phyloP scores from a whole-genome alignment of 2,888 invertebrate species.

The Campoplex capitator region DNA sequence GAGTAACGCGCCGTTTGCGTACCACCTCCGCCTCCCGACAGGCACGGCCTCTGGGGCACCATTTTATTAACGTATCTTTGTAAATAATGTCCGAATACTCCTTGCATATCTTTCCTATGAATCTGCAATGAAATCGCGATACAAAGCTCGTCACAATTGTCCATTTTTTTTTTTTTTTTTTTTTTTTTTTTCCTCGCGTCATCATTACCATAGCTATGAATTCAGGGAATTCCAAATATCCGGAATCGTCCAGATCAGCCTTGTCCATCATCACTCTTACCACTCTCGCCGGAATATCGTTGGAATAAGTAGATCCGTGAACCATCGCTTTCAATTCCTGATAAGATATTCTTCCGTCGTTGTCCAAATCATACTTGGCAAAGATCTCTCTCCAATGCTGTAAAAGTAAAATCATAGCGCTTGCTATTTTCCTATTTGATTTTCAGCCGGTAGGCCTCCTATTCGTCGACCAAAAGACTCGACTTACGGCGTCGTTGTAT shows the following conservation, averaged over 20 bases:
- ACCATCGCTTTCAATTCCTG: slow-evolving; percentile 88
- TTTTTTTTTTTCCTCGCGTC: too few species aligned
- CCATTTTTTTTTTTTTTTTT: neutral
- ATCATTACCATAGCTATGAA: slow-evolving; percentile 88
- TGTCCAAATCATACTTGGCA: slow-evolving; percentile 89
- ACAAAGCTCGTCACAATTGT: neutral
- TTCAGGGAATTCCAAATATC: slow-evolving; percentile 90
- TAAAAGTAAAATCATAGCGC: neutral
- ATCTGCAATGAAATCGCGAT: slow-evolving; percentile 74
- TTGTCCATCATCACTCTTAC: slow-evolving; percentile 89
- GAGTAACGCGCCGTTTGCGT: slow-evolving; percentile 82
- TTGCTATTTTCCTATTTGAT: neutral
- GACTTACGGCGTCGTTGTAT: slow-evolving; percentile 81
- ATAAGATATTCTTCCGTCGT: slow-evolving; percentile 89
- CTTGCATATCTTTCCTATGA: slow-evolving; percentile 85
- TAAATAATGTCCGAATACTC: slow-evolving; percentile 89
- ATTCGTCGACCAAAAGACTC: neutral
- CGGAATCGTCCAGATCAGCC: slow-evolving; percentile 89
- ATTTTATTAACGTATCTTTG: slow-evolving; percentile 87
- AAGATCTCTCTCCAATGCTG: slow-evolving; percentile 84
- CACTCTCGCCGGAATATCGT: slow-evolving; percentile 89
- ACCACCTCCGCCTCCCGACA: slow-evolving; percentile 69
- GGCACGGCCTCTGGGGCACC: slow-evolving; percentile 85
- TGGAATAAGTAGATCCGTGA: slow-evolving; percentile 87
- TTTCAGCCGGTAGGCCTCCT: neutral